Percentiles rank a stretch among this genome's conserved stretches.
These are phyloP conservation scores for Porites lutea DNA, from an alignment of 64 coral and sea anemone genomes.

Conservation along the genomic window DNA sequence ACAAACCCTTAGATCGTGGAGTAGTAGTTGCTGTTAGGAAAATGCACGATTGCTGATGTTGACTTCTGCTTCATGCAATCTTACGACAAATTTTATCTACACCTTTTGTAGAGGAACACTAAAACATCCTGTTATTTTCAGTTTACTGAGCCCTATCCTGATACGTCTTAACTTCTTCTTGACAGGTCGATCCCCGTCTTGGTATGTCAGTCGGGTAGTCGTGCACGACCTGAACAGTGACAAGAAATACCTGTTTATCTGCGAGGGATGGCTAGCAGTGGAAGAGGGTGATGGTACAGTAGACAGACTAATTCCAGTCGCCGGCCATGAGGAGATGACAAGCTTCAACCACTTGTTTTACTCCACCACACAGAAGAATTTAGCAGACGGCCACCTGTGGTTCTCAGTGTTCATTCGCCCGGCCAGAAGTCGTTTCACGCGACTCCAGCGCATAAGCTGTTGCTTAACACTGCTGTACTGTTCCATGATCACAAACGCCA, in stretches of 20 bases:
- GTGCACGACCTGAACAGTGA: conserved; percentile 90
- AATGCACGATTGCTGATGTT: too few species aligned
- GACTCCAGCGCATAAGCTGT: conserved; percentile 85
- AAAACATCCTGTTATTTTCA: too few species aligned
- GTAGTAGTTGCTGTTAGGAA: too few species aligned
- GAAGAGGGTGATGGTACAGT: conserved; percentile 92
- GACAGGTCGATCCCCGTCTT: conserved; percentile 69
- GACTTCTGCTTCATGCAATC: too few species aligned
- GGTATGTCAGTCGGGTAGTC: conserved; percentile 91
- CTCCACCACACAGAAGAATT: conserved; percentile 87
- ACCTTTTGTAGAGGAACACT: too few species aligned
- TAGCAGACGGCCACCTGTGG: conserved; percentile 93
- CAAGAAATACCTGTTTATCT: conserved; percentile 95
- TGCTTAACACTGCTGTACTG: conserved; percentile 91
- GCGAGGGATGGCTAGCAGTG: conserved; percentile 84
- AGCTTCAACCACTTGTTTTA: conserved; percentile 97
- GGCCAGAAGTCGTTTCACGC: conserved; percentile 85
- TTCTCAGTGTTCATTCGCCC: conserved; percentile 94
- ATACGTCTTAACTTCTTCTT: neutral
- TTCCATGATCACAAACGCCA: conserved; percentile 92
- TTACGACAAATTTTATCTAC: too few species aligned
- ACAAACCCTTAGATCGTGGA: too few species aligned
- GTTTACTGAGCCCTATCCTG: too few species aligned
- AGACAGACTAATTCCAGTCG: conserved; percentile 84
- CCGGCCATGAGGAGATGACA: conserved; percentile 90